Percentiles rank a stretch among this genome's conserved stretches.
phyloP scores from a whole-genome alignment of 1,140 invertebrate genomes.

The Drosophila nebulosa region DNA sequence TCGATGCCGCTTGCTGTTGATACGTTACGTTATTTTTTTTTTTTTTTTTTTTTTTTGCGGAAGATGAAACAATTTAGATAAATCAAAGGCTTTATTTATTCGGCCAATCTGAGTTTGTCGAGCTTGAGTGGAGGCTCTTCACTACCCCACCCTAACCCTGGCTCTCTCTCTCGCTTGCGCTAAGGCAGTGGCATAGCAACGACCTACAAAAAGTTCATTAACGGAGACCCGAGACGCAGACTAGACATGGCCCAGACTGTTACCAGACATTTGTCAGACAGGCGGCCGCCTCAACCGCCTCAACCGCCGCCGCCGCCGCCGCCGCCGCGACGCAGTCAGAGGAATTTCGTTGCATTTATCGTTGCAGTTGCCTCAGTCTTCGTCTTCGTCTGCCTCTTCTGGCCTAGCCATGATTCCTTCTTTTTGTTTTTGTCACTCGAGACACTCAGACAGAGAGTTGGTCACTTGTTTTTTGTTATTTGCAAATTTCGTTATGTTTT shows the following conservation, averaged over 20 bases:
- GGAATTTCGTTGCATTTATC: conserved; percentile 1
- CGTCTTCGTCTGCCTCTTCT: conserved; percentile 16
- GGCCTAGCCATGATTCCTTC: background rate
- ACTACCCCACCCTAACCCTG: background rate
- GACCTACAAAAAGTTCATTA: conserved; percentile 81
- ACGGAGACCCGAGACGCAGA: conserved; percentile 52
- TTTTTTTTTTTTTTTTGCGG: background rate
- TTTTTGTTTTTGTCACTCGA: background rate
- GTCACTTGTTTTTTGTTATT: background rate
- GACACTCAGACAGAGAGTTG: background rate
- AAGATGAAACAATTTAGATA: conserved; percentile 56
- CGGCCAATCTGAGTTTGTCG: background rate
- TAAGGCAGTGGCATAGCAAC: conserved; percentile 66
- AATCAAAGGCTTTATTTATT: conserved; percentile 13
- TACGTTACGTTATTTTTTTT: background rate
- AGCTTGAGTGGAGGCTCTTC: background rate
- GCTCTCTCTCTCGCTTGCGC: background rate
- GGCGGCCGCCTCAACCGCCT: conserved; percentile 36
- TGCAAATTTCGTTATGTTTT: background rate
- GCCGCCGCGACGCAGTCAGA: background rate
- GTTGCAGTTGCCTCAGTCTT: conserved; percentile 10
- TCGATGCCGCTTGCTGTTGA: background rate
- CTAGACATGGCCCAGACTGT: conserved; percentile 81
- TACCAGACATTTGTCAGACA: conserved; percentile 78
- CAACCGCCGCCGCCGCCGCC: background rate